A percentile compares a stretch with the other conserved stretches of the same genome.
phyloP scores from a whole-genome alignment of 2,888 invertebrate species.

The Mantis religiosa region DNA sequence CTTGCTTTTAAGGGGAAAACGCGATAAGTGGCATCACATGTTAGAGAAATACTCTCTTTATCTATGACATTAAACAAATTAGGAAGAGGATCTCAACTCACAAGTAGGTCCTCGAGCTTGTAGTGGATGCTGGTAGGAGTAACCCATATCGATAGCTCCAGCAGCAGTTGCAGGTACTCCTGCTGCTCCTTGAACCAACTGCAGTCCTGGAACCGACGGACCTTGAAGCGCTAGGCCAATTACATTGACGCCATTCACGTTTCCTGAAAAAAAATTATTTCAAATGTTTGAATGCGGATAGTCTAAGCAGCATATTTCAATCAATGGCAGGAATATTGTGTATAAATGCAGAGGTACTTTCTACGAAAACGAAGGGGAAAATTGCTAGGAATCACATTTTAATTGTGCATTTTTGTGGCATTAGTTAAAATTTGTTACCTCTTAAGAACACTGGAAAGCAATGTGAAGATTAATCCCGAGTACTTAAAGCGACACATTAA shows the following conservation, averaged over 20 bases:
- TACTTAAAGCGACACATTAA: too few relatives aligned
- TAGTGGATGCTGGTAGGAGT: slow-evolving; percentile 27
- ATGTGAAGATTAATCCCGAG: too few relatives aligned
- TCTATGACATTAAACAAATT: too few relatives aligned
- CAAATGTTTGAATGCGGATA: background rate
- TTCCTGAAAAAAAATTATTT: slow-evolving; percentile 48
- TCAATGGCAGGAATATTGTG: background rate
- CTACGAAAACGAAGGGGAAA: too few relatives aligned
- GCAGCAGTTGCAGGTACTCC: slow-evolving; percentile 14
- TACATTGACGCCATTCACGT: slow-evolving; percentile 69
- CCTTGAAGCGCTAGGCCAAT: slow-evolving; percentile 56
- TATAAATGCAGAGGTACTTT: too few relatives aligned
- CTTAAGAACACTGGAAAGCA: too few relatives aligned
- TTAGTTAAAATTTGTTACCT: too few relatives aligned
- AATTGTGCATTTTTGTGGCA: too few relatives aligned
- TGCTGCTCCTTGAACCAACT: slow-evolving; percentile 28
- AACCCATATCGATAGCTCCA: slow-evolving; percentile 24
- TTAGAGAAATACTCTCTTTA: too few relatives aligned
- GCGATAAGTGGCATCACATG: too few relatives aligned
- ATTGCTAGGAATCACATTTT: too few relatives aligned
- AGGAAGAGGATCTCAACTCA: background rate
- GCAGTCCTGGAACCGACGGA: slow-evolving; percentile 45
- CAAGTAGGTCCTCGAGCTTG: slow-evolving; percentile 35
- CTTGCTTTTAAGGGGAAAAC: too few relatives aligned
- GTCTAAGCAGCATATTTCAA: background rate